Evolutionary conservation across 2,888 invertebrate genomes (phyloP), one percentile per base, ranked within the genome.

Genomic region (Oasisia sp.): DNA sequence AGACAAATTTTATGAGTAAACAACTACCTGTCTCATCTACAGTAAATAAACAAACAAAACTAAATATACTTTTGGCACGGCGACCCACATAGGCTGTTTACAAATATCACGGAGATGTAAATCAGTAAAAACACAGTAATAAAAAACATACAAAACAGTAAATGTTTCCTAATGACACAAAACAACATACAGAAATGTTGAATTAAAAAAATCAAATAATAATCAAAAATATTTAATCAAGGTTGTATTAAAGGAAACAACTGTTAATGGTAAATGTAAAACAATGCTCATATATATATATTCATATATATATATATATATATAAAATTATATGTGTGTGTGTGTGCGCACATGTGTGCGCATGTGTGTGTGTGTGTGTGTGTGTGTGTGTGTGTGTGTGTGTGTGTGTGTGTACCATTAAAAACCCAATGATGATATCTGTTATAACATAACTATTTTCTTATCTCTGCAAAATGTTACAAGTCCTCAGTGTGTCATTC

Each of bases 51-150:
- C 2, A 74, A 74, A 74, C 0, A 74, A 74, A 74, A 74, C 74
- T 27, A 74, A 74, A 27, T 74, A 74, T 27, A 74, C 74, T 7
- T 74, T 74, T 74, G 74, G 74, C 74, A 74, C 74, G n/a, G n/a
- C 19, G 27, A 74, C 74, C 74, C 74, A 74, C 74, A 74, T 27
- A 74, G 7, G 74, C 74, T 74, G 74, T 74, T 74, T 74, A 74
- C 74, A 74, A 74, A 74, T 74, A 74, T 74, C 74, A 74, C 27
- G 7, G 14, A 74, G 27, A 74, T 74, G 74, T 74, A 74, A 74
- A 74, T 74, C 74, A 74, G 74, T 74, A 74, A 74, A 74, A 74
- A 27, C 74, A 58, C 74, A 74, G 74, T 74, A 74, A 74, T 27
- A 74, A 74, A 74, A 74, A 74, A 19, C 27, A 74, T 19, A 74